Evolutionary conservation across 2,888 invertebrate genomes (phyloP).

Genomic region (Drosophila affinis): DNA sequence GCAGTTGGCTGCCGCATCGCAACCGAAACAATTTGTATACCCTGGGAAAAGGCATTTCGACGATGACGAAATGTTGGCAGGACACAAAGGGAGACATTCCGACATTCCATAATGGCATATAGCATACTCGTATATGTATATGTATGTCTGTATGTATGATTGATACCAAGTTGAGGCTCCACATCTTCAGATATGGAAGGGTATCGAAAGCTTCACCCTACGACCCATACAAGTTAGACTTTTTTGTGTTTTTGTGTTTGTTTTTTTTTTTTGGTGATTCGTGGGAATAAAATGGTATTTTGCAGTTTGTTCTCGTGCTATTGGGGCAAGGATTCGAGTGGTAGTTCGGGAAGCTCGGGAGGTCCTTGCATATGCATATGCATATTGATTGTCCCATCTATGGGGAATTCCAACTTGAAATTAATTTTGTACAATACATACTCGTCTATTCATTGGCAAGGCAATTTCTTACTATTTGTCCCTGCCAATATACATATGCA

Average conservation of each 20-base stretch:
- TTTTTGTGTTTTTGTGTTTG: slow-evolving; percentile 8
- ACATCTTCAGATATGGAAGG: not conserved
- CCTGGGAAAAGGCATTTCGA: not conserved
- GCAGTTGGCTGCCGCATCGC: slow-evolving; percentile 42
- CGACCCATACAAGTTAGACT: slow-evolving; percentile 22
- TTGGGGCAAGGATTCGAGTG: not conserved
- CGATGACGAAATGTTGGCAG: no score
- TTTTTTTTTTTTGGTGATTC: not conserved
- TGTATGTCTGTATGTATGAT: no score
- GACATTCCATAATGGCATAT: not conserved
- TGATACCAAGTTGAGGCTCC: no score
- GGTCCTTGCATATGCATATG: slow-evolving; percentile 20
- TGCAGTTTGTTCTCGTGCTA: slow-evolving; percentile 33
- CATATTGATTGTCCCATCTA: slow-evolving; percentile 27
- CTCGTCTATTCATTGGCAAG: not conserved
- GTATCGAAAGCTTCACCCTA: not conserved
- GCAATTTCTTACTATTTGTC: slow-evolving; percentile 9
- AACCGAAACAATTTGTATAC: not conserved
- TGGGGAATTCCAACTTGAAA: slow-evolving; percentile 26
- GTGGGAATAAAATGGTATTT: slow-evolving; percentile 33
- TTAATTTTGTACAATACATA: slow-evolving; percentile 21
- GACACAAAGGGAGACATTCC: not conserved
- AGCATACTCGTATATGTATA: not conserved
- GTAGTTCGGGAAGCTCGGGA: slow-evolving; percentile 5
- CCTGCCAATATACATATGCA: not conserved